phyloP scores from a whole-genome alignment of 2,797 vertebrate genomes.

The Philypnodon macrostomus region DNA sequence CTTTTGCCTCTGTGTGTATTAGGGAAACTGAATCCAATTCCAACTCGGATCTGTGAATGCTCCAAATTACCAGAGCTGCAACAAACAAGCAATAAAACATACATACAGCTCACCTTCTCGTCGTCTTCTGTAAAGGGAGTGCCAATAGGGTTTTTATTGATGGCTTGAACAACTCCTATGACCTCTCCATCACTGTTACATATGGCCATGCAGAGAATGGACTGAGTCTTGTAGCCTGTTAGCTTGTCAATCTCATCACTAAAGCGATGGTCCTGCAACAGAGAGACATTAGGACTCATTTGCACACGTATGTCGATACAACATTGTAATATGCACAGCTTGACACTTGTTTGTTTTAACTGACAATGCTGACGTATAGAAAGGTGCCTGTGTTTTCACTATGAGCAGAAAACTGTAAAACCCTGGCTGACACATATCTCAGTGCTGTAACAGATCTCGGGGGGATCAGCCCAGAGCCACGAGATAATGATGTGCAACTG shows the following conservation, averaged over 20 bases:
- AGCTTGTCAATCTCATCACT: conserved; percentile 85
- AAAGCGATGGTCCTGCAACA: conserved; percentile 80
- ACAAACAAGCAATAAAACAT: conserved; percentile 16
- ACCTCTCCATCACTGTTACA: conserved; percentile 81
- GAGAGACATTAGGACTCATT: conserved; percentile 2
- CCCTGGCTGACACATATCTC: conserved; percentile 28
- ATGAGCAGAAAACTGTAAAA: conserved; percentile 12
- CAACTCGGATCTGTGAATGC: conserved; percentile 17
- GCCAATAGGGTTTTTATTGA: conserved; percentile 81
- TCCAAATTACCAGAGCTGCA: conserved; percentile 24
- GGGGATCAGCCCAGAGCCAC: conserved; percentile 58
- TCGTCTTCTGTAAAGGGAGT: conserved; percentile 80
- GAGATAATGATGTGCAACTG: conserved; percentile 68
- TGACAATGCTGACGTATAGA: neutral
- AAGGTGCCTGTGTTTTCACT: conserved; percentile 17
- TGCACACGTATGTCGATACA: too few relatives aligned
- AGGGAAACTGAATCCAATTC: conserved; percentile 30
- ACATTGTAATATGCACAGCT: neutral
- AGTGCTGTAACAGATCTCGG: conserved; percentile 50
- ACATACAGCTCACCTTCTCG: conserved; percentile 74
- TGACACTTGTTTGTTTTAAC: neutral
- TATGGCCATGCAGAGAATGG: conserved; percentile 82
- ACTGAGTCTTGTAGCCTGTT: conserved; percentile 83
- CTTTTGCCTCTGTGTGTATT: neutral
- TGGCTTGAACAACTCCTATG: conserved; percentile 82